Percentiles rank a stretch among this genome's conserved stretches.
These are phyloP conservation scores for Collichthys lucidus DNA, from an alignment of 2,113 vertebrate genomes.

Conservation along the genomic window DNA sequence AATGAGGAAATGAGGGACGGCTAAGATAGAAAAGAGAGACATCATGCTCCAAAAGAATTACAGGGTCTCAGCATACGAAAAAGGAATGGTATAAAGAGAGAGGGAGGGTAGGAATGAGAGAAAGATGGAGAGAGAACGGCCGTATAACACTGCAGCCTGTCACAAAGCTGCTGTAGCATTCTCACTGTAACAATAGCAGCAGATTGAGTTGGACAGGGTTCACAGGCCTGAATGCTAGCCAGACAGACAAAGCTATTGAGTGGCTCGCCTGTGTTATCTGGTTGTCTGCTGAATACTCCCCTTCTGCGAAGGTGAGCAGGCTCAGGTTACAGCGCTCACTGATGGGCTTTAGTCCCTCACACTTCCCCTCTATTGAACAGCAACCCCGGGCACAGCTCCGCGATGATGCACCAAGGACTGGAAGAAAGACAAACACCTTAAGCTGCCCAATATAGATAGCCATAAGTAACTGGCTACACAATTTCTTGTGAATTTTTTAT, in stretches of 20 bases:
- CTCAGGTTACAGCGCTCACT: constrained; percentile 55
- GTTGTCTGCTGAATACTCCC: constrained; percentile 55
- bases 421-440: neutral
- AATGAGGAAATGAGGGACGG: constrained; percentile 35
- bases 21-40: constrained; percentile 22
- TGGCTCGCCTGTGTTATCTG: constrained; percentile 63
- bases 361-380: constrained; percentile 38
- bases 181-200: constrained; percentile 71
- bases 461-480: neutral
- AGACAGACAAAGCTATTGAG: constrained; percentile 76
- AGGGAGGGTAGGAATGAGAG: neutral
- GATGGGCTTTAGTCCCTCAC: constrained; percentile 60
- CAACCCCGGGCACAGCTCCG: constrained; percentile 10
- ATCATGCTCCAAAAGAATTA: constrained; percentile 31
- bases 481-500: neutral
- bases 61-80: constrained; percentile 23
- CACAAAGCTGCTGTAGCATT: constrained; percentile 72
- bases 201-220: constrained; percentile 83
- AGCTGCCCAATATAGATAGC: neutral
- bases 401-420: neutral
- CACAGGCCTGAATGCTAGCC: constrained; percentile 68
- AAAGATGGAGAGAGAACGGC: constrained; percentile 30
- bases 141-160: constrained; percentile 52
- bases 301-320: constrained; percentile 56
- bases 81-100: constrained; percentile 24